Evolutionary conservation across 1,140 invertebrate species (phyloP).

Genomic region (Drosophila sucinea): DNA sequence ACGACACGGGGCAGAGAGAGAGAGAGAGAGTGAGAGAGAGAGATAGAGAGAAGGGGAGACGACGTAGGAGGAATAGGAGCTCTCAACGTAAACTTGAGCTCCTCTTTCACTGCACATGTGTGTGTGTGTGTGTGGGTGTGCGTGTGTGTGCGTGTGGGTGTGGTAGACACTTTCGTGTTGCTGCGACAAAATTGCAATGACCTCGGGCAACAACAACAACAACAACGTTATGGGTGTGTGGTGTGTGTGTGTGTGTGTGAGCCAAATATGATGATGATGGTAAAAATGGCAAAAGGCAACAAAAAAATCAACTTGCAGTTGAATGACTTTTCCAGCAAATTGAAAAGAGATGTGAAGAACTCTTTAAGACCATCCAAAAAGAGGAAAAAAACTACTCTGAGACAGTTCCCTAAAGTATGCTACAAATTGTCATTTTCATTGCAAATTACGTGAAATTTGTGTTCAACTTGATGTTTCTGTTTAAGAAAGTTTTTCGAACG

Average conservation of each 20-base stretch:
- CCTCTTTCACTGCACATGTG: constrained; percentile 10
- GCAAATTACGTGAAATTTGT: too few species aligned
- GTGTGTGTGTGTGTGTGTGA: constrained; percentile 16
- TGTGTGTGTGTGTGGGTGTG: constrained; percentile 15
- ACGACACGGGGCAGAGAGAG: constrained; percentile 10
- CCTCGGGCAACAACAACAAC: constrained; percentile 66
- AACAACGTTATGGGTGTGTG: constrained; percentile 32
- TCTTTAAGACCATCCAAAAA: not conserved
- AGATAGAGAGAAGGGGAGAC: constrained; percentile 13
- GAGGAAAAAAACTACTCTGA: not conserved
- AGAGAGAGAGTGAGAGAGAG: constrained; percentile 1
- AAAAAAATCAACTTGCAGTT: constrained; percentile 39
- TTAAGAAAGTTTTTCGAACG: too few species aligned
- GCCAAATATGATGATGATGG: constrained; percentile 36
- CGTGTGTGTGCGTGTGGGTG: constrained; percentile 29
- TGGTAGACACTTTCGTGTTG: constrained; percentile 63
- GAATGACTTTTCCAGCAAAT: constrained; percentile 51
- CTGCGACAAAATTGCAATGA: constrained; percentile 66
- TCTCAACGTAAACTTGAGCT: constrained; percentile 34
- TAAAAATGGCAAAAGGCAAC: constrained; percentile 30
- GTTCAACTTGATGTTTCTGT: too few species aligned
- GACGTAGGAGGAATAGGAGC: constrained; percentile 4
- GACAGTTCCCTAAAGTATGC: not conserved
- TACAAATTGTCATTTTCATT: not conserved
- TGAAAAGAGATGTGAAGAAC: not conserved